phyloP scores from a whole-genome alignment of 53 echinoderm and acorn worm genomes.

The Zoroaster sp. region DNA sequence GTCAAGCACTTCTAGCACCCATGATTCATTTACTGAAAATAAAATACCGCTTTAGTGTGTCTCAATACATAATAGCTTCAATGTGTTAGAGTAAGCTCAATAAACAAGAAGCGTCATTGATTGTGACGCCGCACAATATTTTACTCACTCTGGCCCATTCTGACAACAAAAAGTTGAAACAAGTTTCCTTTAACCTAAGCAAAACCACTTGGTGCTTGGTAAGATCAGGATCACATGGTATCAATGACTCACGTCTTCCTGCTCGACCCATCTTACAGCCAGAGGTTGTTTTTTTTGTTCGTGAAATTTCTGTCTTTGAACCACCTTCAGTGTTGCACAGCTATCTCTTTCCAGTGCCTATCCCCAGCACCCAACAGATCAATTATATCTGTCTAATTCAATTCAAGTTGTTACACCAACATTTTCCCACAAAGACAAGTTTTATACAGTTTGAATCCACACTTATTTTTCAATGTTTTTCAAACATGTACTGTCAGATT shows the following conservation, averaged over 20 bases:
- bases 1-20: no score
- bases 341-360: background rate
- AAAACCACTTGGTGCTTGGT: constrained; percentile 8
- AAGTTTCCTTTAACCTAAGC: constrained; percentile 20
- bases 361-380: background rate
- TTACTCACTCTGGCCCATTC: background rate
- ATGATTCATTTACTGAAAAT: no score
- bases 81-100: background rate
- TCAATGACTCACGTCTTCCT: constrained; percentile 16
- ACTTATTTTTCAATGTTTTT: no score
- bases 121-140: background rate
- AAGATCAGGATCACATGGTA: constrained; percentile 3
- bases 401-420: no score
- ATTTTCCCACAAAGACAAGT: no score
- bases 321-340: background rate
- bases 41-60: no score
- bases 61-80: no score
- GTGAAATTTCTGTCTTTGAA: background rate
- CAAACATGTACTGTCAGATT: no score
- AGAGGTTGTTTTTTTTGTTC: background rate
- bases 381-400: no score
- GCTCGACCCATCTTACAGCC: background rate
- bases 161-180: background rate
- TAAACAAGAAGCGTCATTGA: background rate
- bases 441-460: no score